A percentile compares a stretch with the other conserved stretches of the same genome.
These are phyloP conservation scores for Leistus spinibarbis DNA, from an alignment of 2,888 invertebrate species.

Conservation along the genomic window DNA sequence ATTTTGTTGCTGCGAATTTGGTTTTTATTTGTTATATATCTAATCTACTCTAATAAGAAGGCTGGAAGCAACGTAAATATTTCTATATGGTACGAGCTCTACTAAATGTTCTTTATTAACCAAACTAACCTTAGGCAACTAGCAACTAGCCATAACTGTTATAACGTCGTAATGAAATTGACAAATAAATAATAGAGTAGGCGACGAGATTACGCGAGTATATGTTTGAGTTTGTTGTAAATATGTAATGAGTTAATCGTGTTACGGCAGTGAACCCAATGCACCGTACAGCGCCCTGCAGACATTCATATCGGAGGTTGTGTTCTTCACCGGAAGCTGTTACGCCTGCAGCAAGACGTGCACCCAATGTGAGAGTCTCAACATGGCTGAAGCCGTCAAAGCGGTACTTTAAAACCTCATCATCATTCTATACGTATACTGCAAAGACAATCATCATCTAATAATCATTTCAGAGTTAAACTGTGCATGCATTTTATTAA, in stretches of 20 bases:
- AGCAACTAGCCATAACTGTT: no score
- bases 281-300: constrained; percentile 42
- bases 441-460: no score
- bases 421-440: no score
- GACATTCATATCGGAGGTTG: constrained; percentile 56
- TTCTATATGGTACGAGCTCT: no score
- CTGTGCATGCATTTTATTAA: no score
- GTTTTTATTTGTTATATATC: no score
- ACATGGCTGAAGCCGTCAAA: constrained; percentile 51
- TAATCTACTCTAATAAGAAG: no score
- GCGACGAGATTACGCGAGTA: constrained; percentile 43
- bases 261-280: constrained; percentile 42
- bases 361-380: constrained; percentile 50
- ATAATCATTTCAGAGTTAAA: no score
- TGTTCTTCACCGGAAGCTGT: constrained; percentile 59
- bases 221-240: not conserved
- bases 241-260: not conserved
- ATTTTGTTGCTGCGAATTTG: no score
- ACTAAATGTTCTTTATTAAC: no score
- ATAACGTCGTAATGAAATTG: not conserved
- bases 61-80: no score
- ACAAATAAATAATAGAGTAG: not conserved
- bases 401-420: constrained; percentile 46
- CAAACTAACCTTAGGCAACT: no score
- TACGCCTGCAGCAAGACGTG: constrained; percentile 57